Conservation (phyloP, 2,888 invertebrate genomes). For the Conchocele bisecta region DNA sequence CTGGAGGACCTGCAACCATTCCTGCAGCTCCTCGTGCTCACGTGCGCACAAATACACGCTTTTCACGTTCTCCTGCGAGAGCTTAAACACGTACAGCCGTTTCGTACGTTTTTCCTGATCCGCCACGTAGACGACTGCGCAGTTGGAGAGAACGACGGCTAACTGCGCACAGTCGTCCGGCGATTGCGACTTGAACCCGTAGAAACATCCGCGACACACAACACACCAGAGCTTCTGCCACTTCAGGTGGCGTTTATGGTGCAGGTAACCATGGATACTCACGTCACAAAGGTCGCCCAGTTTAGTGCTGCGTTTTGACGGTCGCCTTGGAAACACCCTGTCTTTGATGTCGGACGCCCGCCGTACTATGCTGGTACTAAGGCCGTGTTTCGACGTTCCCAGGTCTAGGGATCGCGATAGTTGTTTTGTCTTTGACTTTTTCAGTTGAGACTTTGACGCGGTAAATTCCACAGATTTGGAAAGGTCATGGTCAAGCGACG, state of each 20-base stretch:
- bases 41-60: conserved; percentile 69
- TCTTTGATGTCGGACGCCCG: conserved; percentile 72
- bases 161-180: conserved; percentile 66
- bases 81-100: conserved; percentile 69
- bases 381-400: conserved; percentile 49
- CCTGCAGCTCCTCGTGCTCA: conserved; percentile 63
- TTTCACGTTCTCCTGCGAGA: conserved; percentile 66
- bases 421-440: conserved; percentile 42
- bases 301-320: conserved; percentile 39
- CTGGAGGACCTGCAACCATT: conserved; percentile 72
- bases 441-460: conserved; percentile 53
- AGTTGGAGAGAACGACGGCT: conserved; percentile 62
- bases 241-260: conserved; percentile 63
- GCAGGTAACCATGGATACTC: conserved; percentile 60
- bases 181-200: conserved; percentile 69
- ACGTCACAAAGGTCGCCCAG: conserved; percentile 56
- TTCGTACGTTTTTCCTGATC: conserved; percentile 62
- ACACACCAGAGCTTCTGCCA: conserved; percentile 73
- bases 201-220: conserved; percentile 72
- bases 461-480: conserved; percentile 62
- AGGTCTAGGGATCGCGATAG: conserved; percentile 61
- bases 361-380: conserved; percentile 58
- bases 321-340: conserved; percentile 59
- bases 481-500: conserved; percentile 36
- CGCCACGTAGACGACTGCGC: conserved; percentile 63